Percentiles rank a stretch among this genome's conserved stretches.
Conservation (phyloP, 2,797 vertebrate genomes). For the Staurois parvus region DNA sequence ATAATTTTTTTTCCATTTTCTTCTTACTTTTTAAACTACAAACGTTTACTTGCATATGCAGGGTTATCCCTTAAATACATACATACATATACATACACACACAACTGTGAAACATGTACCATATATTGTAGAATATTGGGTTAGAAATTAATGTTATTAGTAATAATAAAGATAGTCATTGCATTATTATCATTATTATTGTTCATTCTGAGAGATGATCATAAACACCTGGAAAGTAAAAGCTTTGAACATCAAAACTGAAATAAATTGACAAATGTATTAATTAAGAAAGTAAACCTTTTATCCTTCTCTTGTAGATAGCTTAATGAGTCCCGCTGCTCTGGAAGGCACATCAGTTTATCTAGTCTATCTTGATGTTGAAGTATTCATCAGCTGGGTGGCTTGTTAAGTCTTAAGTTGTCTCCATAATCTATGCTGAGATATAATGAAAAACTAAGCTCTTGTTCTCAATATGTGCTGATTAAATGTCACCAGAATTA, state of each 20-base stretch:
- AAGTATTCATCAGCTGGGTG: slow-evolving; percentile 52
- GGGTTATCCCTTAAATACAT: too few species aligned
- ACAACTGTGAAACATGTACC: too few species aligned
- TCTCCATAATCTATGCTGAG: slow-evolving; percentile 52
- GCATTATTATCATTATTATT: too few species aligned
- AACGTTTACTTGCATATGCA: too few species aligned
- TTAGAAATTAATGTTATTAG: too few species aligned
- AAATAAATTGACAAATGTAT: slow-evolving; percentile 41
- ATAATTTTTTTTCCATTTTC: not conserved
- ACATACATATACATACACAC: too few species aligned
- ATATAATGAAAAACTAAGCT: slow-evolving; percentile 61
- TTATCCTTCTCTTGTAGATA: slow-evolving; percentile 32
- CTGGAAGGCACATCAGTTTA: slow-evolving; percentile 27
- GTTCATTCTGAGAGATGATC: not conserved
- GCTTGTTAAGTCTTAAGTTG: slow-evolving; percentile 51
- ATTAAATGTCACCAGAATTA: slow-evolving; percentile 61
- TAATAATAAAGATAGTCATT: too few species aligned
- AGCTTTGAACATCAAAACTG: not conserved
- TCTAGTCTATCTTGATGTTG: slow-evolving; percentile 33
- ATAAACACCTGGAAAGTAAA: not conserved
- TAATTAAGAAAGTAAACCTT: slow-evolving; percentile 51
- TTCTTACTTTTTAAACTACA: not conserved
- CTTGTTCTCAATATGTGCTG: slow-evolving; percentile 53
- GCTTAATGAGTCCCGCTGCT: slow-evolving; percentile 43
- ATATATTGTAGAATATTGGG: too few species aligned